phyloP scores from a whole-genome alignment of 2,888 invertebrate genomes.

The Muscina levida region DNA sequence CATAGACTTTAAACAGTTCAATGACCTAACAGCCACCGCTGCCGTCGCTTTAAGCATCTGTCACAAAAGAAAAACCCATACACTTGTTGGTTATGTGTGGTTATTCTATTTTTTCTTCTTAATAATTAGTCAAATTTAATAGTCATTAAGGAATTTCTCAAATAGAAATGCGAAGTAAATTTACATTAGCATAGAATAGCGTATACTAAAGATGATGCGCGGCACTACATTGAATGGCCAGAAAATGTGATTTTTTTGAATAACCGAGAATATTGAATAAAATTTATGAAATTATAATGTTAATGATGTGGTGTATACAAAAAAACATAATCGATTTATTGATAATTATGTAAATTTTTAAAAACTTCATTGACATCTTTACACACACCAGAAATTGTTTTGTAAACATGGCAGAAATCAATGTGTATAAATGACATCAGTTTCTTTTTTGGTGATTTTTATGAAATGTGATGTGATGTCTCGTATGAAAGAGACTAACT shows the following conservation, averaged over 20 bases:
- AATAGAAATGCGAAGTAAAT: not conserved
- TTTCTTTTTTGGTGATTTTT: no score
- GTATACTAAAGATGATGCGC: not conserved
- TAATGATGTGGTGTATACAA: not conserved
- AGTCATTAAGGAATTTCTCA: conserved; percentile 10
- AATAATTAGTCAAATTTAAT: conserved; percentile 17
- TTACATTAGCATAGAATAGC: not conserved
- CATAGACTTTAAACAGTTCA: not conserved
- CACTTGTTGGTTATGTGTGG: no score
- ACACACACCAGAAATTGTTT: no score
- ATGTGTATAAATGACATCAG: conserved; percentile 24
- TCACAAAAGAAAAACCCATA: not conserved
- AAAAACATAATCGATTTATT: not conserved
- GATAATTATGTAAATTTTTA: no score
- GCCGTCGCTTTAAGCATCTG: not conserved
- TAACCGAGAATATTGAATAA: conserved; percentile 10
- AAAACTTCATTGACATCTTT: no score
- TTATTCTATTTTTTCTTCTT: not conserved
- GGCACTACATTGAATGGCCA: no score
- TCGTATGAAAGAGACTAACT: no score
- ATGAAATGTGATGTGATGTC: no score
- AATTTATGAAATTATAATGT: conserved; percentile 20
- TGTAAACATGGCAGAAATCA: no score
- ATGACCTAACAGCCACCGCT: conserved; percentile 1
- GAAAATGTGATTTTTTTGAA: no score